Evolutionary conservation across 2,113 vertebrate genomes (phyloP), one percentile per base, ranked within the genome.

Genomic region (Geococcyx californianus): DNA sequence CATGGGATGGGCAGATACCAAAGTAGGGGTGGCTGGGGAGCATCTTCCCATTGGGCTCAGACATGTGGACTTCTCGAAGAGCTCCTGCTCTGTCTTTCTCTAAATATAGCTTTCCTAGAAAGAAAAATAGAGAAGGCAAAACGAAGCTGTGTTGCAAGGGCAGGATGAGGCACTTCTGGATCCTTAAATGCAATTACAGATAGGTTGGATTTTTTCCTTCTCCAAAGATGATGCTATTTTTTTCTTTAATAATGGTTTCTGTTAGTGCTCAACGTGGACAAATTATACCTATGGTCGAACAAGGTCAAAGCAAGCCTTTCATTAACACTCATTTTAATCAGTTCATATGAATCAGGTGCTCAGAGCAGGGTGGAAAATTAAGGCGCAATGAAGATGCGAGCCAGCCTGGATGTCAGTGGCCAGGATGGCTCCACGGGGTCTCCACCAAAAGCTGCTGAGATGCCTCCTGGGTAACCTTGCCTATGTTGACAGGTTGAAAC

Each of bases 401-500:
- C 63, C 87, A 94, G 87, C 75, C 84, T 80, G 80, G 82, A 80
- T 8, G 7, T 59, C 49, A 5, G 42, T 92, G 78, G 76, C 87
- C 6, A 2, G 54, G 26, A 12, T 26, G 2, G 77, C 87, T 69
- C 87, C 1, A 0, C 0, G 0, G 77, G 92, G 68, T 87, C 90
- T 93, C 68, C 82, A 70, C 69, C 0, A 0, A 45, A 55, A 64
- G 85, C 85, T 60, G 34, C 73, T 24, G 73, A 52, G 76, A 10
- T 79, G 74, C 63, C 72, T 93, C 59, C 69, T 31, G 44, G 17
- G 54, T 68, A 68, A 77, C 82, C 52, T 3, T 1, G 36, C 63
- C 47, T 93, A 54, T 95, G 66, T 70, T 34, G 18, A 23, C 97
- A 99, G 99, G 98, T 99, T 95, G 98, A 98, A 96, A 98, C 96